Percentiles rank a stretch among this genome's conserved stretches.
These are phyloP conservation scores for Caerostris darwini DNA, from an alignment of 1,140 invertebrate species.

Conservation along the genomic window DNA sequence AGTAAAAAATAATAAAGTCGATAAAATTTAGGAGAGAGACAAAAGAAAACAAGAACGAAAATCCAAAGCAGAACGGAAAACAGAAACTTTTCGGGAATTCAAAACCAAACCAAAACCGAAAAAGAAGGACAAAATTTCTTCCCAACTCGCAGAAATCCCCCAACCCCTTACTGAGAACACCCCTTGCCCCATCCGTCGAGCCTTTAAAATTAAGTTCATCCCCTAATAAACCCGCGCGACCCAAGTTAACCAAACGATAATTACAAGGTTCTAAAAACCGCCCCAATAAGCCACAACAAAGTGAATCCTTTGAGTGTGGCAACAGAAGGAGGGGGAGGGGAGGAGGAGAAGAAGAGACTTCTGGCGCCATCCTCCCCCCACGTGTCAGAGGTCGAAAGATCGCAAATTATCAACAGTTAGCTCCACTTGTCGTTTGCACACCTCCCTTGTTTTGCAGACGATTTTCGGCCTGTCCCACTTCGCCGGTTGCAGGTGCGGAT, in stretches of 20 bases:
- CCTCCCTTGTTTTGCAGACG: slow-evolving; percentile 36
- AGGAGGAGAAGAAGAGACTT: background rate
- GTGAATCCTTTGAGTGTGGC: background rate
- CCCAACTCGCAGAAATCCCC: too few relatives aligned
- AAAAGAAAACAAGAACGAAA: too few relatives aligned
- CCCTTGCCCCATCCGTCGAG: background rate
- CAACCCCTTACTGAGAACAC: background rate
- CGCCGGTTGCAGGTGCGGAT: background rate
- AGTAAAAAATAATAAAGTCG: too few relatives aligned
- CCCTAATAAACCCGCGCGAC: background rate
- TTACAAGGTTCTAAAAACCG: background rate
- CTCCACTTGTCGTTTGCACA: slow-evolving; percentile 46
- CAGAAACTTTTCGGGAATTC: background rate
- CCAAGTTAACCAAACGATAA: background rate
- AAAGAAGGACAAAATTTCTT: background rate
- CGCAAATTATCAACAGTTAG: slow-evolving; percentile 61
- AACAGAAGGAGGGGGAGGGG: background rate
- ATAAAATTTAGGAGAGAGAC: too few relatives aligned
- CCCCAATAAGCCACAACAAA: background rate
- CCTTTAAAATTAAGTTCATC: background rate
- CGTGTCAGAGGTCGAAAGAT: slow-evolving; percentile 51
- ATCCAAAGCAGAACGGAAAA: background rate
- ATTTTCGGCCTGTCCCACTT: background rate
- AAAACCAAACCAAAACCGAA: background rate
- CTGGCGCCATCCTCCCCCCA: background rate